Conservation (phyloP, 2,797 vertebrate species). For the Chloroceryle inda region DNA sequence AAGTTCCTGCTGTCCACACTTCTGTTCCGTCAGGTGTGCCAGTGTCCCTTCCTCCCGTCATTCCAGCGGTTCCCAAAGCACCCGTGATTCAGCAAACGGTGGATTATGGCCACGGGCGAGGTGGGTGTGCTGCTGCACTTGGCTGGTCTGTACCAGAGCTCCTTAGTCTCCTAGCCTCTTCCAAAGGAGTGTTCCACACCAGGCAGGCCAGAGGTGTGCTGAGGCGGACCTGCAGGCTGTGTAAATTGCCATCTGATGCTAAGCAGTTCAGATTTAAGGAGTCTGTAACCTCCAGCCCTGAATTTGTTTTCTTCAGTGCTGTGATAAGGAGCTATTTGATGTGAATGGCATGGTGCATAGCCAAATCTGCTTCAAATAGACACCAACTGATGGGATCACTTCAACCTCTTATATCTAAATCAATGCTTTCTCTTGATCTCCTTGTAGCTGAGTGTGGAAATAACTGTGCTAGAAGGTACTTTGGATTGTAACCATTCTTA, state of each 20-base stretch:
- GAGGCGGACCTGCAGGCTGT: neutral
- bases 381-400: neutral
- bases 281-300: neutral
- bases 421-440: neutral
- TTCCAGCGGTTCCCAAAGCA: conserved; percentile 80
- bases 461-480: neutral
- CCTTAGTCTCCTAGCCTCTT: neutral
- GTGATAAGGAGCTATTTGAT: neutral
- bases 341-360: neutral
- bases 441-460: neutral
- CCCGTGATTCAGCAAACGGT: conserved; percentile 92
- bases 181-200: neutral
- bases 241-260: neutral
- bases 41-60: conserved; percentile 70
- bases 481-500: neutral
- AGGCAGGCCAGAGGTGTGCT: neutral
- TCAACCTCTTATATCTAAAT: neutral
- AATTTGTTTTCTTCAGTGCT: neutral
- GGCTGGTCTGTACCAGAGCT: neutral
- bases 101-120: conserved; percentile 91
- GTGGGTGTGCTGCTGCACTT: conserved; percentile 73
- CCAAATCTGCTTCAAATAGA: neutral
- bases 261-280: neutral
- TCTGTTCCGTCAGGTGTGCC: conserved; percentile 68
- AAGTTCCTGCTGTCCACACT: conserved; percentile 74